Base-by-base conservation (phyloP, 2,113 vertebrate genomes). In the Eurystomus gularis region DNA sequence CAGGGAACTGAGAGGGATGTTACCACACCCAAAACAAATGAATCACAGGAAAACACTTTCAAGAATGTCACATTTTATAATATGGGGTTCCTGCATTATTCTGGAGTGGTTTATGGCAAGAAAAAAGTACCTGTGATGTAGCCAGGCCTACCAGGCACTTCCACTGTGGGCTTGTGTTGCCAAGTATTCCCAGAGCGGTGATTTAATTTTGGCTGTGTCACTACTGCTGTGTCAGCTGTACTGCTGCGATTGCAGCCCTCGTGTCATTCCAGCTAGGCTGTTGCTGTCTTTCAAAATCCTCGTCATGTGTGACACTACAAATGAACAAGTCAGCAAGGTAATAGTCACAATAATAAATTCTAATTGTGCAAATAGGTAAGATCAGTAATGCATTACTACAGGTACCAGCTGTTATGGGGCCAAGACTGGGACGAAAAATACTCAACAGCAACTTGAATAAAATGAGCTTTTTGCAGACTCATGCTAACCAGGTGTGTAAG, bases 201-300 rank as follows among this genome's bases (percentile, higher is more conserved):
- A 82, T 88, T 92, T 91, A 87, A 94, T 95, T 89, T 93, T 84
- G 94, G 83, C 94, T 76, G 31, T 79, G 83, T 94, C 93, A 80
- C 58, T 76, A 33, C 61, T 57, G 83, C 91, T 86, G n/a, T 82
- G 91, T 93, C 86, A 96, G 94, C 80, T 91, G 81, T 61, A 52
- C 49, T 82, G 80, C 83, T 84, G 77, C 0, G 0, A 86, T 79
- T 25, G 65, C 73, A 65, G 86, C 89, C 82, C 91, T 87, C 9
- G 0, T 64, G 48, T 89, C 84, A 0, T 71, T 90, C 84, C 89
- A 61, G 69, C 72, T 71, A 52, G 69, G 77, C 81, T 96, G 90
- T 91, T 69, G 82, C 94, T 96, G 95, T 96, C 96, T 91, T 95
- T 97, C 95, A 96, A 93, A 96, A 91, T 69, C 80, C 49, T 91